Percentiles rank a stretch among this genome's conserved stretches.
Evolutionary conservation across 2,797 vertebrate species (phyloP).

Genomic region (Sebastes oblongus): DNA sequence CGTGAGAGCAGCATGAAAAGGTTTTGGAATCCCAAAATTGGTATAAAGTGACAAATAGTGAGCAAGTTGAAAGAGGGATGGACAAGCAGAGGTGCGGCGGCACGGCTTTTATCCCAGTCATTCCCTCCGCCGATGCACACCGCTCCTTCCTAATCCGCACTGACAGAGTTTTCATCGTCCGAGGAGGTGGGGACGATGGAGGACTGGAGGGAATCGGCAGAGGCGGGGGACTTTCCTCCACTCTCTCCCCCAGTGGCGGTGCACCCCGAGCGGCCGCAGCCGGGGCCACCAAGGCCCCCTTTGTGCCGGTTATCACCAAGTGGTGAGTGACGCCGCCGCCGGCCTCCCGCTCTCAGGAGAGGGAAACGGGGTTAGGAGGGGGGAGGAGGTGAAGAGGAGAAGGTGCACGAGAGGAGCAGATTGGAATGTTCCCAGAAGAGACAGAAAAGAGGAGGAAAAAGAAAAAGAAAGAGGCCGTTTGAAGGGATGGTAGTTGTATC

Average conservation of each 20-base stretch:
- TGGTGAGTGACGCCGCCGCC: constrained; percentile 76
- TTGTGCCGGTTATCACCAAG: constrained; percentile 82
- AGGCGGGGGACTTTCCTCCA: constrained; percentile 65
- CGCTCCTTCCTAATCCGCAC: constrained; percentile 76
- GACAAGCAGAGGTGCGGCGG: constrained; percentile 63
- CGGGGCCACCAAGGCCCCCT: constrained; percentile 79
- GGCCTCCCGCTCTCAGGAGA: constrained; percentile 75
- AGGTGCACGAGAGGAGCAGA: constrained; percentile 63
- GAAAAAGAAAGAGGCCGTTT: constrained; percentile 58
- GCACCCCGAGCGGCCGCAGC: constrained; percentile 47
- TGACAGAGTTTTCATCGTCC: constrained; percentile 81
- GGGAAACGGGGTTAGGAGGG: constrained; percentile 23
- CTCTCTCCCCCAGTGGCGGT: constrained; percentile 65
- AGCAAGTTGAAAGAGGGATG: constrained; percentile 60
- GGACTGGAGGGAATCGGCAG: constrained; percentile 34
- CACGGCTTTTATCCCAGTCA: constrained; percentile 61
- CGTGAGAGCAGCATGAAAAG: constrained; percentile 56
- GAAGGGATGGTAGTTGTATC: constrained; percentile 49
- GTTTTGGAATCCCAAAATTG: constrained; percentile 69
- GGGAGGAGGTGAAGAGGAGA: constrained; percentile 44
- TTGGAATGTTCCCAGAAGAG: constrained; percentile 80
- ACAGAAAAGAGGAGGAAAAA: constrained; percentile 33
- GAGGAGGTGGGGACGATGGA: constrained; percentile 62
- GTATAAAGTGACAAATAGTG: constrained; percentile 66
- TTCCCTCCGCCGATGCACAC: constrained; percentile 52